A percentile compares a stretch with the other conserved stretches of the same genome.
Conservation (phyloP, 2,113 vertebrate genomes). For the Vidua macroura region DNA sequence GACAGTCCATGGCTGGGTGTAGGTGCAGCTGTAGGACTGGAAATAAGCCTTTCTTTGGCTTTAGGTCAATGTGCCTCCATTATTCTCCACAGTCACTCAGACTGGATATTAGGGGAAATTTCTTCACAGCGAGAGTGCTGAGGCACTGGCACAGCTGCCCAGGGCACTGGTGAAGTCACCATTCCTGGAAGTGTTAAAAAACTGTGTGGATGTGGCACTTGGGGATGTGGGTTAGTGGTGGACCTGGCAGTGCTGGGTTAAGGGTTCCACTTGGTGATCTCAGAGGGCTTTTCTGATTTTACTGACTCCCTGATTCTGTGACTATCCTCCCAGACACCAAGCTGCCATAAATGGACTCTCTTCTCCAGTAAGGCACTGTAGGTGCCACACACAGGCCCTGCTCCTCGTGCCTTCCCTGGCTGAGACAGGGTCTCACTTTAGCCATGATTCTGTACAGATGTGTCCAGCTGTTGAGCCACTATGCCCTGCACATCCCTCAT, state of each 20-base stretch:
- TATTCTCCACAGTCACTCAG: not conserved
- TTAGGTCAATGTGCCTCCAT: not conserved
- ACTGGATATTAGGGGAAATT: not conserved
- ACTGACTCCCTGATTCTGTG: not conserved
- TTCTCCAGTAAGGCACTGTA: not conserved
- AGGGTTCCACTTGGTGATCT: not conserved
- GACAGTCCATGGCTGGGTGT: not conserved
- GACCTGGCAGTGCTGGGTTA: not conserved
- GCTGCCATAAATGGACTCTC: not conserved
- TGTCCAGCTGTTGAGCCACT: not conserved
- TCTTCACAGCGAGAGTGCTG: not conserved
- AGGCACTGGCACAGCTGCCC: not conserved
- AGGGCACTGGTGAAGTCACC: not conserved
- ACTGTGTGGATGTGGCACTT: not conserved
- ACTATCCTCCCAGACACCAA: not conserved
- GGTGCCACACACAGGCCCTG: not conserved
- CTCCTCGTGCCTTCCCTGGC: not conserved
- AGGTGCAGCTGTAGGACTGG: not conserved
- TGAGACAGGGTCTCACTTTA: not conserved
- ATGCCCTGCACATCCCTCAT: not conserved
- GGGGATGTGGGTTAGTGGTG: not conserved
- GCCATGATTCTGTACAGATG: not conserved
- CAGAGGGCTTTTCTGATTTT: not conserved
- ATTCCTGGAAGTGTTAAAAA: not conserved
- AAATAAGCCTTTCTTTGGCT: not conserved